Base-by-base conservation (phyloP, 2,797 vertebrate species). In the Lagocephalus sceleratus region DNA sequence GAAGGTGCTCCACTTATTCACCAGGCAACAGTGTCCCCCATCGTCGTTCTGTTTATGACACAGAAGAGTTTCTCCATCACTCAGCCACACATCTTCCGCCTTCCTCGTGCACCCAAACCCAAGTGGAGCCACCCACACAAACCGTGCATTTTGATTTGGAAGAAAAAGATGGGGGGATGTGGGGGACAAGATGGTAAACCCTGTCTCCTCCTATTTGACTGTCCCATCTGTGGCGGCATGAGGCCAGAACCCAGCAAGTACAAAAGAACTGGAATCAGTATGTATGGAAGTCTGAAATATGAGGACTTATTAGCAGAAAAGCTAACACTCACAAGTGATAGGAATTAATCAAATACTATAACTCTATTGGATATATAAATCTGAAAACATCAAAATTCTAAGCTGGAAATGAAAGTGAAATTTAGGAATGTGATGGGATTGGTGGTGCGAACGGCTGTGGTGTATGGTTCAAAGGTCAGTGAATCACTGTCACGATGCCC, bases 1-100 rank as follows among this genome's bases (percentile, higher is more conserved):
- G 87, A 99, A 99, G 2, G 96, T 97, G 90, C 97, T 99, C 97
- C 97, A 99, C 82, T 99, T 99, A 82, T 98, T 99, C 48, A 99
- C 97, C 58, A 99, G 89, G 68, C 96, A 98, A 87, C 97, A 98
- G 87, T 99, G 97, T 57, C 97, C 97, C 0, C 97, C 97, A 0
- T 98, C 96, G 0, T 99, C 97, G 0, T 99, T 99, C 97, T 97
- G 82, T 9, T 71, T 51, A 22, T 8, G 26, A 49, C 21, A 44
- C 39, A 79, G 39, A 62, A 75, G 17, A 67, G 25, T 51, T 74
- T 47, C 45, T 65, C 69, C 68, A 70, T 81, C 57, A 82, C 26
- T 57, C 60, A 60, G n/a, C n/a, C 63, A 68, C 73, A 62, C 57
- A 19, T 71, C 23, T 38, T 59, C 51, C 57, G 49, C 65, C 57